Evolutionary conservation across 2,888 invertebrate genomes (phyloP), one percentile per base, ranked within the genome.

Genomic region (Acronicta aceris): DNA sequence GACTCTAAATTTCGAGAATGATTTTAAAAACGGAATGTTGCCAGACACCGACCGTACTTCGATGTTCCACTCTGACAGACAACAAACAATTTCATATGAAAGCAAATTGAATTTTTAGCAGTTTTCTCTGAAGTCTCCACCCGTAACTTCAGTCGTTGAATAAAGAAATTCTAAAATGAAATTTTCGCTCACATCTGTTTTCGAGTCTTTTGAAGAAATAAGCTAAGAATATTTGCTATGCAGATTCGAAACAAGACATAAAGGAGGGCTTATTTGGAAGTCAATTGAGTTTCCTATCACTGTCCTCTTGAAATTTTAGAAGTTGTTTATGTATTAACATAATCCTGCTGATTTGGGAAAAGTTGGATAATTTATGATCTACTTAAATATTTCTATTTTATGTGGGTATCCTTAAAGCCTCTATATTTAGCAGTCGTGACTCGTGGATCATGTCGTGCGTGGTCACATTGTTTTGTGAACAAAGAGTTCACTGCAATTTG

Each of bases 211-310:
- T 43, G n/a, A 30, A 38, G 25, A 27, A 47, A 49, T 51, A 16
- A 30, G 55, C 47, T 30, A 53, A 33, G 12, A 33, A 33, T 66
- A 55, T 49, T 40, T 42, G 1, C 30, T 49, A 25, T 40, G 45
- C 13, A 38, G 15, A 51, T 63, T 55, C 33, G 41, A 42, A 46
- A 59, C 38, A 47, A 56, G 41, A 54, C 38, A n/a, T 54, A 17
- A 54, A 25, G 50, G 53, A 59, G 54, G 41, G 45, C 25, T 33
- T 57, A 30, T 57, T n/a, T 54, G 2, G 8, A 17, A 27, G 42
- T n/a, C 47, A 30, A 59, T 67, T 63, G 50, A 50, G 50, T 59
- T 45, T n/a, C n/a, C n/a, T n/a, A 45, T 55, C 16, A 43, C n/a
- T 33, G 41, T 27, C 50, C 42, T 56, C 27, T 15, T 36, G 17